These are phyloP conservation scores for Trichopria drosophilae DNA, from an alignment of 2,888 invertebrate species.

Conservation along the genomic window DNA sequence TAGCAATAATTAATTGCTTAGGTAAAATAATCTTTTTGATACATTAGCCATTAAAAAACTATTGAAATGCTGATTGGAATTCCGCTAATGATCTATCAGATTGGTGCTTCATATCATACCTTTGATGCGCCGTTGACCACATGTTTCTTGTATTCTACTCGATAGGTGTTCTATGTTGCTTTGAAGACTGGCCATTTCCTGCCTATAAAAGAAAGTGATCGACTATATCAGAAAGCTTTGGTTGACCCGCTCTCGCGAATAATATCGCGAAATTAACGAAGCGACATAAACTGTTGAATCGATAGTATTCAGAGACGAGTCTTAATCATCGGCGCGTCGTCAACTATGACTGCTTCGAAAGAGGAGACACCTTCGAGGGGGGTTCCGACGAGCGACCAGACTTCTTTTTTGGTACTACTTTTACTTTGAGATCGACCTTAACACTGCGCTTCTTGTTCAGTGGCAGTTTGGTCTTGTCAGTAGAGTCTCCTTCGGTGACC, in stretches of 20 bases:
- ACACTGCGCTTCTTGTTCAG: slow-evolving; percentile 56
- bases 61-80: no score
- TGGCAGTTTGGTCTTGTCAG: slow-evolving; percentile 46
- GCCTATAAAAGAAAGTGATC: slow-evolving; percentile 61
- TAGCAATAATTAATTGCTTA: no score
- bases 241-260: neutral
- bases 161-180: slow-evolving; percentile 74
- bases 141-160: slow-evolving; percentile 55
- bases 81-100: no score
- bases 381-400: slow-evolving; percentile 44
- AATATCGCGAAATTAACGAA: slow-evolving; percentile 7
- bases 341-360: slow-evolving; percentile 50
- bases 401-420: slow-evolving; percentile 56
- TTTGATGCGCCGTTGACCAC: no score
- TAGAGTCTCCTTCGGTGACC: slow-evolving; percentile 45
- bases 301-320: neutral
- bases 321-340: neutral
- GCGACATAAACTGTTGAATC: neutral
- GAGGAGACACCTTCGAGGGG: slow-evolving; percentile 49
- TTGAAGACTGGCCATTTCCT: slow-evolving; percentile 81
- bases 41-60: no score
- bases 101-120: no score
- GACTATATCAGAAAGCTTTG: no score
- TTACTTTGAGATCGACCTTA: slow-evolving; percentile 56
- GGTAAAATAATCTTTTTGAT: no score